Percentiles rank a stretch among this genome's conserved stretches.
Evolutionary conservation across 2,888 invertebrate genomes (phyloP).

Genomic region (Erynnis tages): DNA sequence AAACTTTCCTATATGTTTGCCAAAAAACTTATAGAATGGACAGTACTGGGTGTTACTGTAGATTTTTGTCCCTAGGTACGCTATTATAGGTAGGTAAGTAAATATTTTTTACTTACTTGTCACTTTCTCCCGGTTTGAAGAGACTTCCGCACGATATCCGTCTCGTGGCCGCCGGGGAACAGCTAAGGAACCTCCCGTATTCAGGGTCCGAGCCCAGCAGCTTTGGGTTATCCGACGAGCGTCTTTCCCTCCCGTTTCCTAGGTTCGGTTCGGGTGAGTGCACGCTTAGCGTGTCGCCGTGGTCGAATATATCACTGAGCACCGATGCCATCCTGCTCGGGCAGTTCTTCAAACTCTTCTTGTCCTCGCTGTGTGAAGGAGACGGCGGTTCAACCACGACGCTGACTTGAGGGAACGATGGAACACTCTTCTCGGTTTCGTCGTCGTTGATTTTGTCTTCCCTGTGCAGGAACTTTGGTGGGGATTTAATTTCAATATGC

Average conservation of each 20-base stretch:
- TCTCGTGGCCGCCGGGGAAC: conserved; percentile 92
- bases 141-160: conserved; percentile 95
- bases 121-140: conserved; percentile 87
- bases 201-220: conserved; percentile 83
- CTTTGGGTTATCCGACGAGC: conserved; percentile 83
- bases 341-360: conserved; percentile 63
- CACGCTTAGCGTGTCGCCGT: conserved; percentile 68
- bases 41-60: too few species aligned
- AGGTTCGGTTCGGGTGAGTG: conserved; percentile 70
- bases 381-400: conserved; percentile 89
- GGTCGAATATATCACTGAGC: conserved; percentile 69
- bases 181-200: conserved; percentile 84
- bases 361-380: conserved; percentile 84
- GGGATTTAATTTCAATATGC: conserved; percentile 5
- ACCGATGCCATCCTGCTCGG: conserved; percentile 73
- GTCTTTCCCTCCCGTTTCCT: conserved; percentile 69
- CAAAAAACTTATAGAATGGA: too few species aligned
- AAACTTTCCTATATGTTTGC: too few species aligned
- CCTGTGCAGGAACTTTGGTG: conserved; percentile 29
- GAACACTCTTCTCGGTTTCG: conserved; percentile 32
- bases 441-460: conserved; percentile 31
- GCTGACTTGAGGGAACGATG: conserved; percentile 84
- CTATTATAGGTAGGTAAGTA: not conserved
- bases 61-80: too few species aligned
- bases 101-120: conserved; percentile 72